Evolutionary conservation across 1,140 invertebrate species (phyloP), one percentile per base, ranked within the genome.

Genomic region (Neotoxoptera formosana): DNA sequence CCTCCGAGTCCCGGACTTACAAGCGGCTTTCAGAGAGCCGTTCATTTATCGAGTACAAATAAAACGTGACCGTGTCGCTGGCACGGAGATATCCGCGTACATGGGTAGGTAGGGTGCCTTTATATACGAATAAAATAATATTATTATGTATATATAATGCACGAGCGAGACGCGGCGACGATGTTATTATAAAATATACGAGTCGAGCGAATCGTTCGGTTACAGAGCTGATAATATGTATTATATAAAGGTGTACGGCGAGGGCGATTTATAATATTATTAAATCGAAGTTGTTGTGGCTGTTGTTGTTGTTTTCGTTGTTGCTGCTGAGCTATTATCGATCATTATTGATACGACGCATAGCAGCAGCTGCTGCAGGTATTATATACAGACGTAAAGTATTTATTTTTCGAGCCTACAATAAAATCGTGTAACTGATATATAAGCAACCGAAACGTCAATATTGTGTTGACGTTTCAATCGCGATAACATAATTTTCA

Each of bases 41-140:
- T 93, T 67, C 56, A 86, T 93, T 93, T 93, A 93, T 84, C 81
- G 81, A 93, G 76, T 84, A 92, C 91, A 92, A 92, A 93, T 93
- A 86, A 93, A 93, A 93, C 91, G 91, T 93, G 91, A 93, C 81
- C 91, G 47, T 41, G 91, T 93, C 81, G 48, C 34, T 6, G 23
- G 21, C 36, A 7, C 34, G 48, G 81, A 93, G 91, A 93, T 93
- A 83, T 83, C 7, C 48, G 20, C 88, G 88, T 56, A 48, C 14
- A 48, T 51, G n/a, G n/a, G 41, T 41, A 41, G 41, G 41, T 41
- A 41, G 41, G 41, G 41, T 41, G 36, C 36, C 41, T 30, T 48
- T 47, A 20, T 47, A 8, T 45, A 45, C 23, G n/a, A n/a, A 45
- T 86, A 86, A 45, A 47, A n/a, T 86, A 86, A 47, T 84, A 48